Evolutionary conservation across 2,888 invertebrate genomes (phyloP).

Genomic region (Neocrepidodera transversa): DNA sequence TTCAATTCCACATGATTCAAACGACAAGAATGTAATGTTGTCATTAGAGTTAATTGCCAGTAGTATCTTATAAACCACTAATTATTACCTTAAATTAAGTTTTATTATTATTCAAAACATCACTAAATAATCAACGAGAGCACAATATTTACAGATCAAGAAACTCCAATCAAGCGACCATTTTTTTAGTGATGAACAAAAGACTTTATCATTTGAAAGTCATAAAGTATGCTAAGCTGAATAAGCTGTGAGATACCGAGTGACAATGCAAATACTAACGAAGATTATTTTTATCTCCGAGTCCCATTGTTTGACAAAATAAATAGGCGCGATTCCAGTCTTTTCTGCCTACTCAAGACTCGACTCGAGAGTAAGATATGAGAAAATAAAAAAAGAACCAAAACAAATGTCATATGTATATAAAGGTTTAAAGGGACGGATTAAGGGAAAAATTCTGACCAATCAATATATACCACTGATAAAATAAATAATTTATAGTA

Average conservation of each 20-base stretch:
- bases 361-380: slow-evolving; percentile 14
- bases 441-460: background rate
- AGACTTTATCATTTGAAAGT: slow-evolving; percentile 2
- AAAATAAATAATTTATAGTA: no score
- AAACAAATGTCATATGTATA: background rate
- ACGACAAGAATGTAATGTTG: no score
- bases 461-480: no score
- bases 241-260: slow-evolving; percentile 9
- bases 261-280: slow-evolving; percentile 30
- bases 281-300: slow-evolving; percentile 27
- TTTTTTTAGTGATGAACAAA: background rate
- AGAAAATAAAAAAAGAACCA: slow-evolving; percentile 21
- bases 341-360: slow-evolving; percentile 18
- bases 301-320: slow-evolving; percentile 27
- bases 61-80: no score
- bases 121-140: no score
- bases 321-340: slow-evolving; percentile 29
- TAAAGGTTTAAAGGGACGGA: background rate
- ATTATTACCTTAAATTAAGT: no score
- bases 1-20: no score
- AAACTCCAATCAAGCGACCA: background rate
- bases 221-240: slow-evolving; percentile 13
- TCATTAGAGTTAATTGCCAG: no score
- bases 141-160: slow-evolving; percentile 3
- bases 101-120: no score